These are phyloP conservation scores for Anhinga rufa DNA, from an alignment of 2,113 vertebrate species.

Conservation along the genomic window DNA sequence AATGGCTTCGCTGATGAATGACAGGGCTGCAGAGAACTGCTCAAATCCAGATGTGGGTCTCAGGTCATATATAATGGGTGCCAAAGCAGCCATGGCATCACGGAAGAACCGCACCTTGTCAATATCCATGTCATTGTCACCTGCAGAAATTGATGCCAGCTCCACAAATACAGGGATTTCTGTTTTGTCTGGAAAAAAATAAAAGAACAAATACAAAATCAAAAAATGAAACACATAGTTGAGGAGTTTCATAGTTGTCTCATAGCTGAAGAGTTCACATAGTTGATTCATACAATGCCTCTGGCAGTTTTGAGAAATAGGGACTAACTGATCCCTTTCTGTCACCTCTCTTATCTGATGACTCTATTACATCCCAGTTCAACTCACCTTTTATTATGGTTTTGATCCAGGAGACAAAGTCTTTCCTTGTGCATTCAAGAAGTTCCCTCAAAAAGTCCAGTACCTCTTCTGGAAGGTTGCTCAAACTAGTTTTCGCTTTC, in stretches of 20 bases:
- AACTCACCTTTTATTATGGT: background rate
- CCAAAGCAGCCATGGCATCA: background rate
- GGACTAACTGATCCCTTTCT: background rate
- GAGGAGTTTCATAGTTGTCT: background rate
- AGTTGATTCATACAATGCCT: background rate
- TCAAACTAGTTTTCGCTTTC: background rate
- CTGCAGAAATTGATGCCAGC: background rate
- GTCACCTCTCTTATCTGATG: background rate
- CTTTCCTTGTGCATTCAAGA: background rate
- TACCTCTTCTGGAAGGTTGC: background rate
- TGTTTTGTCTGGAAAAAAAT: background rate
- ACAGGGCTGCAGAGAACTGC: background rate
- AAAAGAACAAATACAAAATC: background rate
- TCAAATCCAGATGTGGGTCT: background rate
- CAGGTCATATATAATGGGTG: background rate
- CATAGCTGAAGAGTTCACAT: background rate
- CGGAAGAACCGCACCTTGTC: background rate
- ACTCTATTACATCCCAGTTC: background rate
- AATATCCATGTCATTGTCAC: background rate
- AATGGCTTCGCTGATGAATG: background rate
- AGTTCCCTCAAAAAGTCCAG: background rate
- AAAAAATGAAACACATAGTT: background rate
- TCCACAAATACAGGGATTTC: background rate
- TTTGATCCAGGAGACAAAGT: background rate
- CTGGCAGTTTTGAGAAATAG: background rate